Percentiles rank a stretch among this genome's conserved stretches.
Conservation (phyloP, 2,888 invertebrate genomes). For the Ichneumoninae sp. region DNA sequence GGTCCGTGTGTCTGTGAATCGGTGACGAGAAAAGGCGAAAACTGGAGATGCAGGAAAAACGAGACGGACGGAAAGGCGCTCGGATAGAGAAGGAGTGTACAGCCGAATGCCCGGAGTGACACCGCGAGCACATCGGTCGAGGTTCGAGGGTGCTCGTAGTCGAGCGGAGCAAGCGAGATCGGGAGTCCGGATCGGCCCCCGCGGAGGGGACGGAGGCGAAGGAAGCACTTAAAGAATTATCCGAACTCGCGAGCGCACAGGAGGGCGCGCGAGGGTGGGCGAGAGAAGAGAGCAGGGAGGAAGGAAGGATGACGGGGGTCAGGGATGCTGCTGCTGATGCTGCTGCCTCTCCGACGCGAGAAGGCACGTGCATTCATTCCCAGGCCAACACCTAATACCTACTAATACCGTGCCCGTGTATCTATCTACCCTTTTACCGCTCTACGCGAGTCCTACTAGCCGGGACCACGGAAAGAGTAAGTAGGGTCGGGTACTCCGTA, state of each 20-base stretch:
- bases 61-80: conserved; percentile 33
- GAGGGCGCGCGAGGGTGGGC: conserved; percentile 59
- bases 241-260: conserved; percentile 79
- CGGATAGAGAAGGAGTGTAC: conserved; percentile 55
- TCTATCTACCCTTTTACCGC: conserved; percentile 84
- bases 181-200: conserved; percentile 70
- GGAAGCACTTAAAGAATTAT: conserved; percentile 85
- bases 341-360: conserved; percentile 76
- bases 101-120: conserved; percentile 68
- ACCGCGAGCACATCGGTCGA: conserved; percentile 69
- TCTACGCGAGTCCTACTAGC: conserved; percentile 81
- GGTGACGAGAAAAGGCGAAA: conserved; percentile 41
- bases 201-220: conserved; percentile 73
- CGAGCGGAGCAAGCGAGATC: conserved; percentile 49
- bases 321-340: conserved; percentile 76
- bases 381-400: conserved; percentile 84
- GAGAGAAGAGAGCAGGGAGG: conserved; percentile 53
- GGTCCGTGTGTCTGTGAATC: conserved; percentile 16
- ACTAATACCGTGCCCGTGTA: conserved; percentile 83
- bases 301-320: conserved; percentile 76
- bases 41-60: conserved; percentile 16
- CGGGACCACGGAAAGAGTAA: conserved; percentile 79
- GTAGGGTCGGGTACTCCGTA: conserved; percentile 65
- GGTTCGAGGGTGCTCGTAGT: conserved; percentile 62
- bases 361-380: conserved; percentile 83